Evolutionary conservation across 2,113 vertebrate species (phyloP).

Genomic region (Zingel zingel): DNA sequence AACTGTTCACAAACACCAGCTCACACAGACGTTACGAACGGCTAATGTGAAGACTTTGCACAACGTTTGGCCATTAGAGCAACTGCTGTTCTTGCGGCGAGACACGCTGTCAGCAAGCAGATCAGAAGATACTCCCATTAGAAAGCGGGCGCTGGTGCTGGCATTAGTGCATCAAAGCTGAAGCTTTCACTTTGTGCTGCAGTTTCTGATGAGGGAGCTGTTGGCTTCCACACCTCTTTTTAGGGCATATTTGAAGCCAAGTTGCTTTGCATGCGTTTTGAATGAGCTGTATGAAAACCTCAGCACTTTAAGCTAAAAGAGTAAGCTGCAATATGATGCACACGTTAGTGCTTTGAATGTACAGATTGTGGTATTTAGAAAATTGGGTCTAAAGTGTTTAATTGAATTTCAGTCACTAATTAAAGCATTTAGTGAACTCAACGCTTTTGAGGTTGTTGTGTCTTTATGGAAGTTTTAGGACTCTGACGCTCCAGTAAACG

Average conservation of each 20-base stretch:
- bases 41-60: neutral
- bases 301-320: neutral
- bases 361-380: neutral
- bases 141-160: neutral
- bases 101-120: constrained; percentile 2
- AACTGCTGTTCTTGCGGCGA: neutral
- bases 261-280: constrained; percentile 27
- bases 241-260: constrained; percentile 17
- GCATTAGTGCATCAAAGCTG: constrained; percentile 26
- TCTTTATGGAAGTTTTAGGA: neutral
- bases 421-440: neutral
- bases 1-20: neutral
- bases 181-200: constrained; percentile 14
- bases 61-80: neutral
- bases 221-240: neutral
- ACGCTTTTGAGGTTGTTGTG: neutral
- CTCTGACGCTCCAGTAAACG: neutral
- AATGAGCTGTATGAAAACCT: constrained; percentile 5
- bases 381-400: neutral
- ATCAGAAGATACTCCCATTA: constrained; percentile 22
- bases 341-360: neutral
- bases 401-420: neutral
- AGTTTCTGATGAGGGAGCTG: constrained; percentile 5
- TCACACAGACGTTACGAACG: neutral
- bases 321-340: neutral